Evolutionary conservation across 2,113 vertebrate species (phyloP).

Genomic region (Solea senegalensis): DNA sequence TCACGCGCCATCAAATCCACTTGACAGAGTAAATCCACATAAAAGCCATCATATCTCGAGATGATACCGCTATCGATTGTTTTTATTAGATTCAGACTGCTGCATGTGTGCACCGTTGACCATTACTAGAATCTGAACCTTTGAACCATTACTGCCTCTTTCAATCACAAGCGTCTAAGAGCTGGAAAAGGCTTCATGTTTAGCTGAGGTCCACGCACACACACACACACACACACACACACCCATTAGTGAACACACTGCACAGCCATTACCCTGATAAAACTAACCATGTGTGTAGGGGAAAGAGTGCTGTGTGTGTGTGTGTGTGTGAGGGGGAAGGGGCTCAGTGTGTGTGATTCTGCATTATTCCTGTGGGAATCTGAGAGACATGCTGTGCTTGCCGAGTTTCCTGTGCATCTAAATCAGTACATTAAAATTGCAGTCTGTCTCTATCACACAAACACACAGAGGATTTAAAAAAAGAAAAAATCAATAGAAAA

Average conservation of each 20-base stretch:
- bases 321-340: slow-evolving; percentile 35
- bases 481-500: slow-evolving; percentile 66
- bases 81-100: slow-evolving; percentile 30
- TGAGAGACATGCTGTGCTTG: slow-evolving; percentile 46
- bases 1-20: slow-evolving; percentile 19
- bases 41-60: slow-evolving; percentile 32
- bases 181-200: slow-evolving; percentile 48
- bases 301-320: slow-evolving; percentile 57
- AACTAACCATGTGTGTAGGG: slow-evolving; percentile 75
- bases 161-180: slow-evolving; percentile 40
- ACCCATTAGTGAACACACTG: slow-evolving; percentile 60
- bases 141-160: slow-evolving; percentile 46
- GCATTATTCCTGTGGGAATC: slow-evolving; percentile 64
- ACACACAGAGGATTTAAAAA: slow-evolving; percentile 27
- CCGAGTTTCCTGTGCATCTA: slow-evolving; percentile 66
- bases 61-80: slow-evolving; percentile 21
- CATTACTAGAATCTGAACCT: slow-evolving; percentile 56
- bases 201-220: slow-evolving; percentile 12
- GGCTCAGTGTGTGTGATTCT: slow-evolving; percentile 31
- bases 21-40: background rate
- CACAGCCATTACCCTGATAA: slow-evolving; percentile 72
- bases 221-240: too few species aligned
- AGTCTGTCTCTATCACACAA: slow-evolving; percentile 30
- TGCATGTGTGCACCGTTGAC: slow-evolving; percentile 20
- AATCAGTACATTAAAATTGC: slow-evolving; percentile 73